Evolutionary conservation across 2,888 invertebrate genomes (phyloP).

Genomic region (Melanotus villosus): DNA sequence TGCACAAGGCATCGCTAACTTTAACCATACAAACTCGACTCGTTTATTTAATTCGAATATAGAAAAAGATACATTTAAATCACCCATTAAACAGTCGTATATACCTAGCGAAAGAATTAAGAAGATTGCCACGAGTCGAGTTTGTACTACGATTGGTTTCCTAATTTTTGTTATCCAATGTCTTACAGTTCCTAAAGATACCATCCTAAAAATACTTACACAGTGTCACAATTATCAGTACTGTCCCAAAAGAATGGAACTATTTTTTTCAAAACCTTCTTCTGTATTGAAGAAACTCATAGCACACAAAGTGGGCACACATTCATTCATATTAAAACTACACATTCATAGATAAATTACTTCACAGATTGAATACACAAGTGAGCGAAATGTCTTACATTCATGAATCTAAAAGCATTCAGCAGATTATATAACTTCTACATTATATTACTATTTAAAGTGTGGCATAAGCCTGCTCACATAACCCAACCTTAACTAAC

Average conservation of each 20-base stretch:
- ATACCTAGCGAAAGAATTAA: neutral
- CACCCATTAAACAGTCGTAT: neutral
- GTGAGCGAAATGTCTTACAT: conserved; percentile 39
- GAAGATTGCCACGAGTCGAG: conserved; percentile 1
- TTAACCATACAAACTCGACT: conserved; percentile 14
- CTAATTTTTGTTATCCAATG: conserved; percentile 34
- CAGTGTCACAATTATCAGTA: conserved; percentile 58
- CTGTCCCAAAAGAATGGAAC: conserved; percentile 59
- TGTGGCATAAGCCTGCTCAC: conserved; percentile 32
- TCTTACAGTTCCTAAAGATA: conserved; percentile 35
- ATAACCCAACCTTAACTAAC: conserved; percentile 44
- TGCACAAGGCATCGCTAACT: conserved; percentile 6
- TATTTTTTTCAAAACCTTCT: conserved; percentile 47
- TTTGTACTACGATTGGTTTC: conserved; percentile 16
- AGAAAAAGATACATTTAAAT: conserved; percentile 1
- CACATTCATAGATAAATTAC: conserved; percentile 50
- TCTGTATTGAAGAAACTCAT: conserved; percentile 48
- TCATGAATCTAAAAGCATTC: conserved; percentile 44
- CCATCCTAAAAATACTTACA: conserved; percentile 44
- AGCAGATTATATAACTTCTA: conserved; percentile 40
- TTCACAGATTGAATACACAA: conserved; percentile 40
- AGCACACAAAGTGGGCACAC: conserved; percentile 52
- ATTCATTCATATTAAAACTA: conserved; percentile 53
- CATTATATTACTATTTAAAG: conserved; percentile 32
- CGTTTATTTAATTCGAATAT: neutral